Conservation (phyloP, 2,797 vertebrate genomes). For the Lemur catta region DNA sequence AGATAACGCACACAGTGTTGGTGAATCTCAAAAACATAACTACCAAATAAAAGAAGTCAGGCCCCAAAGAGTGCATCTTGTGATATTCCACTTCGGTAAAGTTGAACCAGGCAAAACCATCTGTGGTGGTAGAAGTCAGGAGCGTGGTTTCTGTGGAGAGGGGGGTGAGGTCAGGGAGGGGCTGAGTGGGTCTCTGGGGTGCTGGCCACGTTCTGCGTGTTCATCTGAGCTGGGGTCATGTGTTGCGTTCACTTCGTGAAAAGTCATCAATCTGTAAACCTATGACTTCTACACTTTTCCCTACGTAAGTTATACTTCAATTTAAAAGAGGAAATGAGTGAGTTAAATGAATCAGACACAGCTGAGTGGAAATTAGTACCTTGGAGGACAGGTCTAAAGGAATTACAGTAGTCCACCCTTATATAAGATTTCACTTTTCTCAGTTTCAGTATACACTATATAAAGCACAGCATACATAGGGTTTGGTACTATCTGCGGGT, state of each 20-base stretch:
- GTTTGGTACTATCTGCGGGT: background rate
- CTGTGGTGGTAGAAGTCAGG: background rate
- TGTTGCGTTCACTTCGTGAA: background rate
- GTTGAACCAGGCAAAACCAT: background rate
- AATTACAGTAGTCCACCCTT: background rate
- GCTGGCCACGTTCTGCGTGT: background rate
- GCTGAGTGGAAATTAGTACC: background rate
- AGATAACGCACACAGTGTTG: background rate
- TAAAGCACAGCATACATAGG: background rate
- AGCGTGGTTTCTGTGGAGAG: background rate
- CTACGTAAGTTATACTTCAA: background rate
- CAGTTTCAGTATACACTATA: background rate
- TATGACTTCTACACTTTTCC: background rate
- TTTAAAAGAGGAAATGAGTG: background rate
- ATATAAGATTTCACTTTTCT: background rate
- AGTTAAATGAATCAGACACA: background rate
- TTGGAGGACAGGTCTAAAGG: background rate
- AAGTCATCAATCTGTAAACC: background rate
- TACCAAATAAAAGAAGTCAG: background rate
- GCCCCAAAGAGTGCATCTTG: background rate
- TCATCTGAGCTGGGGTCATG: background rate
- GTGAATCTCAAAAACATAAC: background rate
- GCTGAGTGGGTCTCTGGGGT: accelerated
- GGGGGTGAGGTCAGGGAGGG: background rate
- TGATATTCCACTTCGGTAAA: background rate